phyloP scores from a whole-genome alignment of 2,888 invertebrate species.

The Eugnorisma glareosa region DNA sequence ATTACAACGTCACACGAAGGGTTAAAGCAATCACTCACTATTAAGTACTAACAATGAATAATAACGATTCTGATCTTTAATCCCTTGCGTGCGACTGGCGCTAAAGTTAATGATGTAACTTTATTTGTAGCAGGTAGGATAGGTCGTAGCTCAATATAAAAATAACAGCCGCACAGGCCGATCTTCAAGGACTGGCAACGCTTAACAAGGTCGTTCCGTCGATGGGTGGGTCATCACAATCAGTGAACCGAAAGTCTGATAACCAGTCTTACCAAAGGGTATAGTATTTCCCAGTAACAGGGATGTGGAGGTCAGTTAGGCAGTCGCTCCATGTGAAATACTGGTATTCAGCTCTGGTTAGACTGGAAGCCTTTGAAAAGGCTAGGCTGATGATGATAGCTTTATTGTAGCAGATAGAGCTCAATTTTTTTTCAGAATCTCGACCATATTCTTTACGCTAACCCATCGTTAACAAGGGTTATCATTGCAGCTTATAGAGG shows the following conservation, averaged over 20 bases:
- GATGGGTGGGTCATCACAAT: not conserved
- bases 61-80: conserved; percentile 48
- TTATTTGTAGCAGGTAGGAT: conserved; percentile 8
- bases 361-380: not conserved
- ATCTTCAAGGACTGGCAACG: not conserved
- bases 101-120: conserved; percentile 16
- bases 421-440: not conserved
- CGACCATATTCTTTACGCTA: not conserved
- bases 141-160: not conserved
- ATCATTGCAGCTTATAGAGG: not conserved
- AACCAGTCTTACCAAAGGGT: not conserved
- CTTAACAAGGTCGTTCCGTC: not conserved
- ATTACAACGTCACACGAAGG: conserved; percentile 5
- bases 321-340: not conserved
- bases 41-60: conserved; percentile 33
- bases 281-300: not conserved
- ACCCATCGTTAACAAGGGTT: not conserved
- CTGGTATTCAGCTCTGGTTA: not conserved
- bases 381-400: not conserved
- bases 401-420: not conserved
- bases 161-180: not conserved
- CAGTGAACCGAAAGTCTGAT: not conserved
- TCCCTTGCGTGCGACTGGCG: conserved; percentile 27
- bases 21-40: conserved; percentile 41
- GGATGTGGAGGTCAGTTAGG: not conserved